These are phyloP conservation scores for Hydractinia echinata DNA, from an alignment of 30 jellyfish, hydroid and myxozoan genomes.

Conservation along the genomic window DNA sequence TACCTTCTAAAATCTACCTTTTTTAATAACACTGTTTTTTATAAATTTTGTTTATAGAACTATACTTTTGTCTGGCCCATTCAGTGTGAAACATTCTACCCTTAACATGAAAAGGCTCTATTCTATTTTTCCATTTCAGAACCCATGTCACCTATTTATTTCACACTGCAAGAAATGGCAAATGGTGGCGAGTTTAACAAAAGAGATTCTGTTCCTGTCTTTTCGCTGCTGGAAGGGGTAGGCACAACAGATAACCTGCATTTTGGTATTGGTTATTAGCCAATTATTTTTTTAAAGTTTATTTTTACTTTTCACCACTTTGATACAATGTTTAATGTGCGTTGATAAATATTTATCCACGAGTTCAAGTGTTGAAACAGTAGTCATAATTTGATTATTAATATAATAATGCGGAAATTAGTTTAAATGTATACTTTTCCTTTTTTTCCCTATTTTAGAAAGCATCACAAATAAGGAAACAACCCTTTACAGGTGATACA, in stretches of 20 bases:
- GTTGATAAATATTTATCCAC: too few species aligned
- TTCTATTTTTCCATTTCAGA: background rate
- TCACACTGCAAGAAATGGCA: background rate
- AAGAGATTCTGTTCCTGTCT: conserved; percentile 66
- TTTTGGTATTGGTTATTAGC: background rate
- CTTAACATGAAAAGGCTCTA: background rate
- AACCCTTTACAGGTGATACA: conserved; percentile 83
- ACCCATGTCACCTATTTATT: conserved; percentile 21
- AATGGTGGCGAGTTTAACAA: conserved; percentile 1
- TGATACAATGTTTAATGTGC: too few species aligned
- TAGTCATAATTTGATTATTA: too few species aligned
- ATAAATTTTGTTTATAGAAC: too few species aligned
- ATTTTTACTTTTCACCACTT: background rate
- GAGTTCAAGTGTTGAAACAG: too few species aligned
- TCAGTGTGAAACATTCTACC: too few species aligned
- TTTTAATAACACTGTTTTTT: too few species aligned
- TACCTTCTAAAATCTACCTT: too few species aligned
- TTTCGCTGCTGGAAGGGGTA: conserved; percentile 80
- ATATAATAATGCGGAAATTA: too few species aligned
- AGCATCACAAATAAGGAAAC: conserved; percentile 69
- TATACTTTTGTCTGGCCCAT: too few species aligned
- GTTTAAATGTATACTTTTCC: too few species aligned
- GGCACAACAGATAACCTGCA: background rate
- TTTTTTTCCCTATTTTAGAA: conserved; percentile 20
- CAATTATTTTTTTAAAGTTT: background rate